A percentile compares a stretch with the other conserved stretches of the same genome.
These are phyloP conservation scores for Actinia tenebrosa DNA, from an alignment of 64 coral and sea anemone genomes.

Conservation along the genomic window DNA sequence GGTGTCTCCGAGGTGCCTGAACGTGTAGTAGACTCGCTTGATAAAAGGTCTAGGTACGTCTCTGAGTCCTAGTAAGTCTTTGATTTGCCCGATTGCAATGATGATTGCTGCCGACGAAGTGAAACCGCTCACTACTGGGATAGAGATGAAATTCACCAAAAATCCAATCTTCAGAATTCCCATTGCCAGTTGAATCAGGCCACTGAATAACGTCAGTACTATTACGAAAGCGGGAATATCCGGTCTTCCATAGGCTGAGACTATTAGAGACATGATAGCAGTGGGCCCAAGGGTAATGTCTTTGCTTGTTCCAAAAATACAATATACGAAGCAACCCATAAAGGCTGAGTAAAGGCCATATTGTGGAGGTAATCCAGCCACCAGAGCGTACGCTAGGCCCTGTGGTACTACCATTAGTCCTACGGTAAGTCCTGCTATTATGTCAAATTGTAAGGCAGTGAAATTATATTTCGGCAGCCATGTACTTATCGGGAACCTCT, in stretches of 20 bases:
- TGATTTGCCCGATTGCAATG: constrained; percentile 83
- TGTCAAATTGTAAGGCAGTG: constrained; percentile 56
- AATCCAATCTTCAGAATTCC: constrained; percentile 87
- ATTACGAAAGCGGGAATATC: constrained; percentile 56
- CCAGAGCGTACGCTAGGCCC: constrained; percentile 77
- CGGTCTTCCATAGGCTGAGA: constrained; percentile 71
- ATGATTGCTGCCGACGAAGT: constrained; percentile 89
- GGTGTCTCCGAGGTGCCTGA: constrained; percentile 78
- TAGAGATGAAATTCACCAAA: constrained; percentile 88
- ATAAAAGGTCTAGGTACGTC: constrained; percentile 68
- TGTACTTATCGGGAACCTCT: constrained; percentile 61
- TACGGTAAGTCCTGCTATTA: constrained; percentile 78
- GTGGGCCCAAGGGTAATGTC: constrained; percentile 81
- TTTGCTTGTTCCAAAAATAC: constrained; percentile 89
- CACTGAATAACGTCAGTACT: constrained; percentile 63
- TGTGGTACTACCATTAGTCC: constrained; percentile 91
- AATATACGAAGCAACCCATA: constrained; percentile 89
- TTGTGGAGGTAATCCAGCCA: constrained; percentile 68
- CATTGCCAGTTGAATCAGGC: constrained; percentile 85
- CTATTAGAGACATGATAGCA: constrained; percentile 90
- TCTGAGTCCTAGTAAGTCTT: constrained; percentile 79
- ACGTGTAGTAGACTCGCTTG: constrained; percentile 65
- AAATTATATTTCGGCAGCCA: constrained; percentile 70
- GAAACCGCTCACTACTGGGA: constrained; percentile 83
- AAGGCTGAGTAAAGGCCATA: constrained; percentile 88